These are phyloP conservation scores for Ennomos erosarius DNA, from an alignment of 2,888 invertebrate species.

Conservation along the genomic window DNA sequence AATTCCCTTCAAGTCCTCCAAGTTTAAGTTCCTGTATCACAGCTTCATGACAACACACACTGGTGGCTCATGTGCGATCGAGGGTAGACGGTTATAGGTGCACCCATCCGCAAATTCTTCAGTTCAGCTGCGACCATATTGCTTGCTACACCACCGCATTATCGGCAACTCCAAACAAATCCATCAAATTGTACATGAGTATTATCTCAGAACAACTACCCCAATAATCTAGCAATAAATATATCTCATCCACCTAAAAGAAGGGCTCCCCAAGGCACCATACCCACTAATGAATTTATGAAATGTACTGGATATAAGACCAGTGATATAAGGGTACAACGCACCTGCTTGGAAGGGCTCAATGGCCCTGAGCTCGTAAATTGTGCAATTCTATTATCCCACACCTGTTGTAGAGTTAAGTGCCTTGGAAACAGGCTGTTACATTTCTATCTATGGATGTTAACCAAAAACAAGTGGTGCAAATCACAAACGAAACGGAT, in stretches of 20 bases:
- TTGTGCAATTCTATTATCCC: constrained; percentile 30
- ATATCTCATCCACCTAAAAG: constrained; percentile 2
- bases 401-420: constrained; percentile 22
- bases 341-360: constrained; percentile 8
- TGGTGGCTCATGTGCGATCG: too few relatives aligned
- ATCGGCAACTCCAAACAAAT: too few relatives aligned
- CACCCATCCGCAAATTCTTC: too few relatives aligned
- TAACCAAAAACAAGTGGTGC: not conserved
- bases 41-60: too few relatives aligned
- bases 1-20: too few relatives aligned
- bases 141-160: too few relatives aligned
- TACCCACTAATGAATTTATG: constrained; percentile 35
- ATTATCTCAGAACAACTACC: too few relatives aligned
- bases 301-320: constrained; percentile 4
- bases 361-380: constrained; percentile 23
- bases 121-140: too few relatives aligned
- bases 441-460: not conserved
- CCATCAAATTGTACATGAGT: too few relatives aligned
- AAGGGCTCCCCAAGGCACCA: constrained; percentile 23
- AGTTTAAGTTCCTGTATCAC: too few relatives aligned
- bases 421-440: constrained; percentile 5
- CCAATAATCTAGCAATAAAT: constrained; percentile 7
- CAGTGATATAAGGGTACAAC: constrained; percentile 4
- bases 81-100: too few relatives aligned
- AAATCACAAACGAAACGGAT: too few relatives aligned